Conservation (phyloP, 2,888 invertebrate genomes). For the Xestoiulus laeticollis region DNA sequence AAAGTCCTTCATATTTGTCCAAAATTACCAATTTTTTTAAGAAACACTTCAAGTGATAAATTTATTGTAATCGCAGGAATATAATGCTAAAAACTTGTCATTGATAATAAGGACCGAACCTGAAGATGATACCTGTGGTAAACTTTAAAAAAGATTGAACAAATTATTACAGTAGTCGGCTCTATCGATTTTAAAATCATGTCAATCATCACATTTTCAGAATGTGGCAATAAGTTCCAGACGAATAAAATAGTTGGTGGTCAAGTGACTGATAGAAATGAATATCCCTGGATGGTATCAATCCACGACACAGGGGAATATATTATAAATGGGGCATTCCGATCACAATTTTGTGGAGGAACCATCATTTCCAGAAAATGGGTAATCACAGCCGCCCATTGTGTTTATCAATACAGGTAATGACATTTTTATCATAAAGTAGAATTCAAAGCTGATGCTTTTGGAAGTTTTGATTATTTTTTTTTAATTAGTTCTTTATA, state of each 20-base stretch:
- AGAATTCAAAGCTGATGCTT: too few species aligned
- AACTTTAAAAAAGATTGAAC: background rate
- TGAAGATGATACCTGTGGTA: background rate
- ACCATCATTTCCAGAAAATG: conserved; percentile 47
- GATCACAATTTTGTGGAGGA: conserved; percentile 52
- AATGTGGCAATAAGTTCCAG: conserved; percentile 28
- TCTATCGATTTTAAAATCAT: background rate
- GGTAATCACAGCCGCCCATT: conserved; percentile 53
- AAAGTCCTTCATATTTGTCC: too few species aligned
- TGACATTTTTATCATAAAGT: background rate
- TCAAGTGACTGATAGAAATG: conserved; percentile 44
- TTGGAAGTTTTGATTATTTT: too few species aligned
- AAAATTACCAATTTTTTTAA: too few species aligned
- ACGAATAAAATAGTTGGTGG: conserved; percentile 52
- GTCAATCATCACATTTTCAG: background rate
- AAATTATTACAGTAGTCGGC: background rate
- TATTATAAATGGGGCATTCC: conserved; percentile 38
- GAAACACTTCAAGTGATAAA: too few species aligned
- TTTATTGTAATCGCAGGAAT: background rate
- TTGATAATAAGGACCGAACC: background rate
- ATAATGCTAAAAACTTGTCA: background rate
- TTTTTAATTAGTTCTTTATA: too few species aligned
- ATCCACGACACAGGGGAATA: conserved; percentile 39
- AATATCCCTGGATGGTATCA: conserved; percentile 53
- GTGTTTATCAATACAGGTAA: conserved; percentile 28